Base-by-base conservation (phyloP, 2,888 invertebrate species). In the Campopleginae sp. region DNA sequence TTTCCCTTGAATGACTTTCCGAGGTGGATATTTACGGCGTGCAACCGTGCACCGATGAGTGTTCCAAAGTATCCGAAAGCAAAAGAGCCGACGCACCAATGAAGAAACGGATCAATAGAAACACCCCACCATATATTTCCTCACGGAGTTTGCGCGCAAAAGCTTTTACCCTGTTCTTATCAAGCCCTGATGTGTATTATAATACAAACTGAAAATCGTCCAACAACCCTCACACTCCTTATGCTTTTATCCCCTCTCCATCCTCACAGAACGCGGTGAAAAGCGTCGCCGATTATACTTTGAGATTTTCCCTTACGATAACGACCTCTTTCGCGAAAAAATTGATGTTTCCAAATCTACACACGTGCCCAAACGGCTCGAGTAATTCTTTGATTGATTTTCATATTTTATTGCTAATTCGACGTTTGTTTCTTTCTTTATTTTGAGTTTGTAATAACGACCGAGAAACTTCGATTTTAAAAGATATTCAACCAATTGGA, bases 81-180 rank as follows among this genome's bases (percentile, higher is more conserved):
- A 58, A n/a, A 12, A 31, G 71, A 51, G 54, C 48, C 74, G 84
- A 84, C 84, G 86, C 86, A 86, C 85, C 86, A 87, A 84, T 79
- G 82, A 88, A 86, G 81, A 86, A 88, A 81, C 78, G 90, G 92
- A 93, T 93, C 93, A 93, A 93, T 93, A 93, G 89, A 48, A 80
- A 19, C 58, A 54, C 78, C 78, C 86, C 89, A 88, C 87, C 77
- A 66, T 31, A 58, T 42, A 54, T 72, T 33, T 76, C 81, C 65
- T 80, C 70, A 76, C 84, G 86, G 90, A 86, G 88, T 90, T 90
- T 93, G 93, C 93, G 93, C 93, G 89, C 85, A 51, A 81, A 72
- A 82, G 77, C 77, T 68, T 83, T 82, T 76, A 83, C 65, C 82
- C 84, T 58, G 27, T 58, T 80, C 58, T 66, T 65, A 61, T 61